phyloP scores from a whole-genome alignment of 2,888 invertebrate genomes.

The Lycophotia porphyrea region DNA sequence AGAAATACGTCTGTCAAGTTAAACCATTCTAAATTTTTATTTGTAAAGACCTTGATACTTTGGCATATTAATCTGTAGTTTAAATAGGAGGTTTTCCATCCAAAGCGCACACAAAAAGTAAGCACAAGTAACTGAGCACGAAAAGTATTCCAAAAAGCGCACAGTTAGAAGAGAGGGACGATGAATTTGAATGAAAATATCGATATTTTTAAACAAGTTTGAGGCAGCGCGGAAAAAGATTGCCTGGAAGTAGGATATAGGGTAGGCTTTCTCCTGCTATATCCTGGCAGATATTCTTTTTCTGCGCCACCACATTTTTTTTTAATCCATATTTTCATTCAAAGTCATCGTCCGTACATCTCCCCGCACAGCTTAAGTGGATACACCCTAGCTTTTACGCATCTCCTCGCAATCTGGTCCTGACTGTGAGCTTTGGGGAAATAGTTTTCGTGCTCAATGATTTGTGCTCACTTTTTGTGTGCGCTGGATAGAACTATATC shows the following conservation, averaged over 20 bases:
- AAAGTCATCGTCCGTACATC: neutral
- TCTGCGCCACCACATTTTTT: neutral
- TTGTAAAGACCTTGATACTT: too few relatives aligned
- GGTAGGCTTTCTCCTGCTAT: neutral
- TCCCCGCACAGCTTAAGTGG: neutral
- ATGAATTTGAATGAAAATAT: too few relatives aligned
- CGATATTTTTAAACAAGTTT: too few relatives aligned
- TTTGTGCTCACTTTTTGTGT: neutral
- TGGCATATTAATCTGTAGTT: neutral
- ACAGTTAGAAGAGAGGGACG: neutral
- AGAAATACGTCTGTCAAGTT: too few relatives aligned
- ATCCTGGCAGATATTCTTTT: neutral
- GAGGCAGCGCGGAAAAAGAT: too few relatives aligned
- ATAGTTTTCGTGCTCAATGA: neutral
- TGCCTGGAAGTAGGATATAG: too few relatives aligned
- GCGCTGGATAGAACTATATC: neutral
- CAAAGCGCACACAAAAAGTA: neutral
- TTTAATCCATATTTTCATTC: too few relatives aligned
- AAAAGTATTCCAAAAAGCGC: neutral
- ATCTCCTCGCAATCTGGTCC: neutral
- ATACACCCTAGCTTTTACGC: neutral
- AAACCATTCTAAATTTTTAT: neutral
- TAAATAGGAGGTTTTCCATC: neutral
- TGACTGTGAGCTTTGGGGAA: neutral
- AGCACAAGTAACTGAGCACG: neutral